phyloP scores from a whole-genome alignment of 2,888 invertebrate species.

The Drosophila infuscata region DNA sequence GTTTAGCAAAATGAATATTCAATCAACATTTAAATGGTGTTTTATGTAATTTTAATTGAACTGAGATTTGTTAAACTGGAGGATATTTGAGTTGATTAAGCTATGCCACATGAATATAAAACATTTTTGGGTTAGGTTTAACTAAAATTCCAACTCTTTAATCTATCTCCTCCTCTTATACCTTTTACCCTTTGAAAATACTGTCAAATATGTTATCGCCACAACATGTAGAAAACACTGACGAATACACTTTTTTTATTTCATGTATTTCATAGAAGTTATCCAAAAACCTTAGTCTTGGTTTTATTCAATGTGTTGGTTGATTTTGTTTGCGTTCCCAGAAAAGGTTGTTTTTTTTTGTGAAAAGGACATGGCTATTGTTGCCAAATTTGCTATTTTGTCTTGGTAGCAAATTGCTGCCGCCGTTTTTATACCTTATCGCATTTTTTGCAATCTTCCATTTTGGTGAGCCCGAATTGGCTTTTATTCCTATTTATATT shows the following conservation, averaged over 20 bases:
- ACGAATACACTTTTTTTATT: constrained; percentile 20
- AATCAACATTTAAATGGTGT: constrained; percentile 4
- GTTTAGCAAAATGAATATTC: neutral
- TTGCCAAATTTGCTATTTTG: constrained; percentile 72
- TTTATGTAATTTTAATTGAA: neutral
- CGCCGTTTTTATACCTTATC: constrained; percentile 24
- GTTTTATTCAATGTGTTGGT: constrained; percentile 44
- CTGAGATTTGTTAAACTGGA: no score
- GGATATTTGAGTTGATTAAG: neutral
- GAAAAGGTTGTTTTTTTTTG: constrained; percentile 41
- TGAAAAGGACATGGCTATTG: constrained; percentile 61
- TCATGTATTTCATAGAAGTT: constrained; percentile 3
- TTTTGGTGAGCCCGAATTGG: constrained; percentile 32
- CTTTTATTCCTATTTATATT: constrained; percentile 51
- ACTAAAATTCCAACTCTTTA: neutral
- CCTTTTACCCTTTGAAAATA: neutral
- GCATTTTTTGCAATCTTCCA: constrained; percentile 38
- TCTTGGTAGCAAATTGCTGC: constrained; percentile 72
- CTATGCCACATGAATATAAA: neutral
- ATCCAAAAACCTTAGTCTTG: constrained; percentile 26
- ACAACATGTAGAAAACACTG: neutral
- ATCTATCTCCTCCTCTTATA: neutral
- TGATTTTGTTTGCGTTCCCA: constrained; percentile 44
- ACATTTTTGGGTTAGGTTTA: neutral
- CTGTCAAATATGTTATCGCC: neutral